Base-by-base conservation (phyloP, 2,888 invertebrate genomes). In the Theodoxus fluviatilis region DNA sequence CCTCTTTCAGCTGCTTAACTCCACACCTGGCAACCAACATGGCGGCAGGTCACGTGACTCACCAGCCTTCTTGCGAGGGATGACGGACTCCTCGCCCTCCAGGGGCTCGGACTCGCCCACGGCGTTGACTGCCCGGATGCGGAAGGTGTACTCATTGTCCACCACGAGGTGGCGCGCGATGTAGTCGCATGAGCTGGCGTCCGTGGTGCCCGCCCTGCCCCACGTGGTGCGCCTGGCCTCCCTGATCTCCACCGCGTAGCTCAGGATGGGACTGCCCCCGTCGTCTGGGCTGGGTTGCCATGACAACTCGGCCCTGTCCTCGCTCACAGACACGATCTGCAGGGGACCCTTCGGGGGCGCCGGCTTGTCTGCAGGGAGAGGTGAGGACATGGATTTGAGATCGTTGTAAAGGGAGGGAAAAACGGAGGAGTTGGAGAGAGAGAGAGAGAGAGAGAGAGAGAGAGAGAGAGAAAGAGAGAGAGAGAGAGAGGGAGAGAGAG, bases 241-340 rank as follows among this genome's bases (percentile, higher is more conserved):
- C 93, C 92, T 92, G 84, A 92, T 93, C 86, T 95, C 94, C 67
- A 95, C 90, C 9, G 91, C 91, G 82, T 95, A 95, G 80, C 92
- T 92, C 0, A 91, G 92, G 71, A 95, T 90, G 74, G 93, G 93
- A 18, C 94, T 93, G 31, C 98, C 98, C 2, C 98, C 98, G 85
- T 98, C 95, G 87, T 97, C 96, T 84, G 94, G 94, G 1, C 98
- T 97, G 77, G 97, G 95, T 87, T 92, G 93, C 98, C 98, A 99
- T 89, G 94, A 94, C 4, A 99, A 89, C 0, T 96, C 96, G 69
- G 98, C 92, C 2, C 96, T 93, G 88, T 96, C 96, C 31, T 97
- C 97, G 73, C 94, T 95, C 84, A 97, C 94, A 86, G 97, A 96
- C 81, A 95, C 94, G 33, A 95, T 95, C 74, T 94, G 92, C 22